Conservation (phyloP, 2,113 vertebrate species). For the Daphoenositta chrysoptera region DNA sequence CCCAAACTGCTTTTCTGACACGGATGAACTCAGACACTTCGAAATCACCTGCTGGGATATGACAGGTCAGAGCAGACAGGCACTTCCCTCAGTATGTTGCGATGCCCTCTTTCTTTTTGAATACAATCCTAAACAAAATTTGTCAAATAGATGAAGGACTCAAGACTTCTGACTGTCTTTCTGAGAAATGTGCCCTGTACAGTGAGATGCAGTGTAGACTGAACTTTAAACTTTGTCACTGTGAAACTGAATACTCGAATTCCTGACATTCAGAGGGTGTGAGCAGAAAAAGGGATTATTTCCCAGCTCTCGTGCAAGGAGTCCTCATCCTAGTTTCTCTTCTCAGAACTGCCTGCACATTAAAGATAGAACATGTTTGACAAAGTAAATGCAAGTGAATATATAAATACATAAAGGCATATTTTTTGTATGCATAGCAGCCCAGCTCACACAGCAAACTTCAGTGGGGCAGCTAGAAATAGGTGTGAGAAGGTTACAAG, state of each 20-base stretch:
- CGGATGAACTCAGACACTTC: background rate
- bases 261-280: background rate
- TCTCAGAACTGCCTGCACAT: background rate
- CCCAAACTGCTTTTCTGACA: background rate
- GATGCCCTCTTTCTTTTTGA: background rate
- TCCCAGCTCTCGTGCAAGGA: background rate
- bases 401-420: background rate
- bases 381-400: background rate
- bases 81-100: background rate
- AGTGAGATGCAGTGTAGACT: background rate
- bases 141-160: background rate
- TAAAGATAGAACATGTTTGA: background rate
- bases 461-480: background rate
- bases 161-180: background rate
- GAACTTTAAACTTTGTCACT: background rate
- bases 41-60: background rate
- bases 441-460: rapidly evolving
- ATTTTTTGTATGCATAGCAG: background rate
- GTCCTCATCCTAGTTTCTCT: background rate
- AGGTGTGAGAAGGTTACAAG: background rate
- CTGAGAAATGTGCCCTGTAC: background rate
- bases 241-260: background rate
- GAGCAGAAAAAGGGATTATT: background rate
- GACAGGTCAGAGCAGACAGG: background rate
- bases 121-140: background rate